These are phyloP conservation scores for Cancer borealis DNA, from an alignment of 2,888 invertebrate genomes.

Conservation along the genomic window DNA sequence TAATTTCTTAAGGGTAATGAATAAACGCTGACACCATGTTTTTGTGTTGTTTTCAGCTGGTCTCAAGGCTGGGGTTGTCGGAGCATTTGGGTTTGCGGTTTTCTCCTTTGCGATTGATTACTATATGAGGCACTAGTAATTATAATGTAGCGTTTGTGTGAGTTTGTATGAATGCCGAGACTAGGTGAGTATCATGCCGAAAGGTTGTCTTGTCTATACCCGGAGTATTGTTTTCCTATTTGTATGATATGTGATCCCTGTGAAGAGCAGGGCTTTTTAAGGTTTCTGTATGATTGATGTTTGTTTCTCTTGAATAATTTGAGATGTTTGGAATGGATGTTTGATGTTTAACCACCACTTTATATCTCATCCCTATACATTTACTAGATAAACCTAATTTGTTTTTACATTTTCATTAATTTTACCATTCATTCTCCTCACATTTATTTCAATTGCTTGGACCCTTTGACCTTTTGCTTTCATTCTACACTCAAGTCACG, in stretches of 20 bases:
- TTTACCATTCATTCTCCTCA: too few relatives aligned
- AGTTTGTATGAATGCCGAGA: background rate
- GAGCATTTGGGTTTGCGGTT: conserved; percentile 97
- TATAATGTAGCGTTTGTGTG: background rate
- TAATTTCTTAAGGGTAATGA: background rate
- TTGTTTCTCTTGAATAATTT: background rate
- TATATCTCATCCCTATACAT: too few relatives aligned
- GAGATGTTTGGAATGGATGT: background rate
- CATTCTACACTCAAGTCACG: too few relatives aligned
- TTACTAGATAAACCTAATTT: too few relatives aligned
- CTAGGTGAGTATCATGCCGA: background rate
- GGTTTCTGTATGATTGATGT: background rate
- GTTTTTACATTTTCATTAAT: too few relatives aligned
- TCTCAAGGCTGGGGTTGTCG: conserved; percentile 93
- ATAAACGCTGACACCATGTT: background rate
- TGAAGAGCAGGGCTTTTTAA: background rate
- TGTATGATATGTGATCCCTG: background rate
- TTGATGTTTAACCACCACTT: too few relatives aligned
- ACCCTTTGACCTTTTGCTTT: too few relatives aligned
- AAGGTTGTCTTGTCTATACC: background rate
- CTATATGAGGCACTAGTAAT: conserved; percentile 85
- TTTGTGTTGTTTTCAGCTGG: conserved; percentile 85
- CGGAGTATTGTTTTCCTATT: background rate
- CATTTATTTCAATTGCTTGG: too few relatives aligned
- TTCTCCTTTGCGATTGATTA: conserved; percentile 98